Percentiles rank a stretch among this genome's conserved stretches.
phyloP scores from a whole-genome alignment of 2,888 invertebrate genomes.

The Drosophila tripunctata region DNA sequence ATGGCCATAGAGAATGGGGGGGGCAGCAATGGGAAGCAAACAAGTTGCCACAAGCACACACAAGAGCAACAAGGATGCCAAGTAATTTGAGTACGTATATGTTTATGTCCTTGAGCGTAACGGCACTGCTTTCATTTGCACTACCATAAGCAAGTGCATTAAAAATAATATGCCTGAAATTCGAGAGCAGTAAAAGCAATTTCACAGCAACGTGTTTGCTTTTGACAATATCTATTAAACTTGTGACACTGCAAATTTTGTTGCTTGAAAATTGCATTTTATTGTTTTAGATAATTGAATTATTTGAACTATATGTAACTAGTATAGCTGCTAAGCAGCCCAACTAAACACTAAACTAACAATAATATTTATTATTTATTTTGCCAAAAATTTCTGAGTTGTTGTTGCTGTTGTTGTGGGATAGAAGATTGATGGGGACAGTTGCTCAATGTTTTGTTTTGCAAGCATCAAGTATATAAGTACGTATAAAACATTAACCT shows the following conservation, averaged over 20 bases:
- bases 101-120: conserved; percentile 16
- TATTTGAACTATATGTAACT: too few relatives aligned
- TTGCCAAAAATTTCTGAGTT: conserved; percentile 7
- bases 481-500: conserved; percentile 61
- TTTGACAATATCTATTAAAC: background rate
- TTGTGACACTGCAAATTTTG: background rate
- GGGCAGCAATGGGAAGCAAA: conserved; percentile 1
- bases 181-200: conserved; percentile 2
- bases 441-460: conserved; percentile 70
- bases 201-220: background rate
- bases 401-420: conserved; percentile 17
- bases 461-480: conserved; percentile 14
- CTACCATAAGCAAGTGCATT: conserved; percentile 48
- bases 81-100: conserved; percentile 21
- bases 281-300: background rate
- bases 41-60: background rate
- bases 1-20: conserved; percentile 43
- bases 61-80: conserved; percentile 1
- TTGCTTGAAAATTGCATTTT: conserved; percentile 1
- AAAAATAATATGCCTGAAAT: conserved; percentile 23
- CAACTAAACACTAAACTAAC: conserved; percentile 8
- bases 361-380: conserved; percentile 45
- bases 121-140: conserved; percentile 28
- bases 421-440: conserved; percentile 76
- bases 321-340: too few relatives aligned